Evolutionary conservation across 2,888 invertebrate genomes (phyloP).

Genomic region (Alloscopus bannaensis): DNA sequence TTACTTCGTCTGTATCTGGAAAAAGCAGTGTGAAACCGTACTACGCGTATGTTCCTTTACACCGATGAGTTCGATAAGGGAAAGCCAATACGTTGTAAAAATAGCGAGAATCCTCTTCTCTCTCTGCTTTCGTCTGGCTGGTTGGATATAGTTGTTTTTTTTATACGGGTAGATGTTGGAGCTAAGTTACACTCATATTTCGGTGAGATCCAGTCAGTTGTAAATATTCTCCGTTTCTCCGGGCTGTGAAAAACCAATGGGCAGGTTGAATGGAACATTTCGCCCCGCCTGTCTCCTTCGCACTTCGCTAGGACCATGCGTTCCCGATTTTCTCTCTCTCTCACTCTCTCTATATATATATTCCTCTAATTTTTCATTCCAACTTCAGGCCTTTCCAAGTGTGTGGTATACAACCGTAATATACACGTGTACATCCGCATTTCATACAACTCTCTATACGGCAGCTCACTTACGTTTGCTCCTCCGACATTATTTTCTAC

Average conservation of each 20-base stretch:
- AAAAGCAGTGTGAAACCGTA: constrained; percentile 1
- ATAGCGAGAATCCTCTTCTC: constrained; percentile 28
- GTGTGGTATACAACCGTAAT: no score
- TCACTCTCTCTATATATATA: background rate
- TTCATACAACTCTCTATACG: no score
- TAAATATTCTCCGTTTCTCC: constrained; percentile 58
- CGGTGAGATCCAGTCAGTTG: constrained; percentile 39
- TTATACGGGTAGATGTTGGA: background rate
- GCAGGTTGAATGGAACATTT: constrained; percentile 60
- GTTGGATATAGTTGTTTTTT: constrained; percentile 34
- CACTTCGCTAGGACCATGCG: constrained; percentile 54
- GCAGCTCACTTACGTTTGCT: no score
- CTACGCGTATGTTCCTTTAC: constrained; percentile 6
- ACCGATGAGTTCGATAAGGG: constrained; percentile 21
- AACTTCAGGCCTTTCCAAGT: background rate
- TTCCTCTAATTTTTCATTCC: no score
- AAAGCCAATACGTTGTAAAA: constrained; percentile 25
- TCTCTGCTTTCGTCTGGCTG: constrained; percentile 3
- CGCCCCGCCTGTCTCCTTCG: constrained; percentile 61
- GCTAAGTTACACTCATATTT: constrained; percentile 5
- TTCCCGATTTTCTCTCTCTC: constrained; percentile 21
- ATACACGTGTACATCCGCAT: no score
- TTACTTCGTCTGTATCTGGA: constrained; percentile 1
- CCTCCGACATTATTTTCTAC: no score
- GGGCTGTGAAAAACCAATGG: constrained; percentile 57